Evolutionary conservation across 2,797 vertebrate genomes (phyloP).

Genomic region (Melanotaenia nigrans): DNA sequence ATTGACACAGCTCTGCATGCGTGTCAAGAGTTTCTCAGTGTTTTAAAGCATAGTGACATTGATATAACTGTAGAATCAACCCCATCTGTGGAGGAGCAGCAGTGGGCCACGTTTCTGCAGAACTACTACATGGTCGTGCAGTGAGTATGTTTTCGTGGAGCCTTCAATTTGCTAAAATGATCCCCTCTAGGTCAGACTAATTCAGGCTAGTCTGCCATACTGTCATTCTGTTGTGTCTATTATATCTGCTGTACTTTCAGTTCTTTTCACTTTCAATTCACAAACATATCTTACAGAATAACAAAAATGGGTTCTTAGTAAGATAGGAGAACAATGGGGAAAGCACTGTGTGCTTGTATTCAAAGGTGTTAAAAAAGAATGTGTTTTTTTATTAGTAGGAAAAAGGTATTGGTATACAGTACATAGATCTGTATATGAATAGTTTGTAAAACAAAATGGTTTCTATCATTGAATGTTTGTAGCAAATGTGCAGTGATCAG

Average conservation of each 20-base stretch:
- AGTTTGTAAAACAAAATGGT: background rate
- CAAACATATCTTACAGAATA: background rate
- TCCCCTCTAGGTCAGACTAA: background rate
- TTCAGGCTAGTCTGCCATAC: slow-evolving; percentile 1
- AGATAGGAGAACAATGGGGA: background rate
- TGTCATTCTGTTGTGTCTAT: background rate
- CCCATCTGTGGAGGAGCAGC: slow-evolving; percentile 53
- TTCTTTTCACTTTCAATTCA: background rate
- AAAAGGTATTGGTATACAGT: no score
- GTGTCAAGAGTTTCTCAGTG: slow-evolving; percentile 86
- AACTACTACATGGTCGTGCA: slow-evolving; percentile 88
- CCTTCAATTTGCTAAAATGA: slow-evolving; percentile 1
- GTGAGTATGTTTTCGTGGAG: slow-evolving; percentile 80
- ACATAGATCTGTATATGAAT: no score
- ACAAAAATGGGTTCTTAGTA: background rate
- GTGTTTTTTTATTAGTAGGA: no score
- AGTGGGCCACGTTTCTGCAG: slow-evolving; percentile 85
- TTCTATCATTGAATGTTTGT: slow-evolving; percentile 26
- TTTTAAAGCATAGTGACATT: slow-evolving; percentile 87
- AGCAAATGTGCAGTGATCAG: slow-evolving; percentile 82
- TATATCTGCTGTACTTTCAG: slow-evolving; percentile 3
- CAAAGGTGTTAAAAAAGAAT: background rate
- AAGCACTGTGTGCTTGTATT: background rate
- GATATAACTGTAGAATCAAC: slow-evolving; percentile 72
- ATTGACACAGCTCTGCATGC: slow-evolving; percentile 85